phyloP scores from a whole-genome alignment of 2,888 invertebrate species.

The Sphaeridia pumilis region DNA sequence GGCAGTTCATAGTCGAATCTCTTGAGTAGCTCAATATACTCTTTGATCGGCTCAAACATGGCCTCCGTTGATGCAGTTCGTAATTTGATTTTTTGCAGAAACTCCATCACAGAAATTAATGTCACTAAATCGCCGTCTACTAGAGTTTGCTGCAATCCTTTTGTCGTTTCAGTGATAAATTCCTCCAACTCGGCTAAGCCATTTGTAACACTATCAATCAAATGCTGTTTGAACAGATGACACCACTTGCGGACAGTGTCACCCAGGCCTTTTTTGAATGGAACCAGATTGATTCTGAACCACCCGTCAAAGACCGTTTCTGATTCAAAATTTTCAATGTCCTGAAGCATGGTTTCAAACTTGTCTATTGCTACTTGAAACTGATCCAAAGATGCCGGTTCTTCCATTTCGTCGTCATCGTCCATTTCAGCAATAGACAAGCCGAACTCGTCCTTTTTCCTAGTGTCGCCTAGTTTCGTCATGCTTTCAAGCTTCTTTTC shows the following conservation, averaged over 20 bases:
- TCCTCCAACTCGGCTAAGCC: constrained; percentile 67
- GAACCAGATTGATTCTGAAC: background rate
- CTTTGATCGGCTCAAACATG: constrained; percentile 88
- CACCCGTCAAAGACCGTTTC: constrained; percentile 2
- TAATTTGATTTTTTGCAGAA: constrained; percentile 82
- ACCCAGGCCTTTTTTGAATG: background rate
- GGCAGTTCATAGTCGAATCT: constrained; percentile 94
- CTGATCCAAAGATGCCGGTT: background rate
- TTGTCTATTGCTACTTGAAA: constrained; percentile 1
- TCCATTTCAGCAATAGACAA: too few species aligned
- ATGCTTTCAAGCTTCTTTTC: background rate
- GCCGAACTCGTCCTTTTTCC: background rate
- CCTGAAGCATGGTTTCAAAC: background rate
- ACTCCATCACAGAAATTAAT: constrained; percentile 86
- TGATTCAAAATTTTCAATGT: background rate
- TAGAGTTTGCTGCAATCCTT: constrained; percentile 66
- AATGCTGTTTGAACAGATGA: constrained; percentile 87
- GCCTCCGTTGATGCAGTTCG: constrained; percentile 75
- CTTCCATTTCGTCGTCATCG: background rate
- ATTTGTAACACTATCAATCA: constrained; percentile 72
- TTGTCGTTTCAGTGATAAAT: constrained; percentile 82
- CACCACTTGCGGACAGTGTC: constrained; percentile 86
- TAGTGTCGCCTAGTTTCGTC: background rate
- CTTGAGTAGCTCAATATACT: constrained; percentile 82
- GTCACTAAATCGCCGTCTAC: constrained; percentile 80